phyloP scores from a whole-genome alignment of 2,888 invertebrate genomes.

The Strigamia crassipes region DNA sequence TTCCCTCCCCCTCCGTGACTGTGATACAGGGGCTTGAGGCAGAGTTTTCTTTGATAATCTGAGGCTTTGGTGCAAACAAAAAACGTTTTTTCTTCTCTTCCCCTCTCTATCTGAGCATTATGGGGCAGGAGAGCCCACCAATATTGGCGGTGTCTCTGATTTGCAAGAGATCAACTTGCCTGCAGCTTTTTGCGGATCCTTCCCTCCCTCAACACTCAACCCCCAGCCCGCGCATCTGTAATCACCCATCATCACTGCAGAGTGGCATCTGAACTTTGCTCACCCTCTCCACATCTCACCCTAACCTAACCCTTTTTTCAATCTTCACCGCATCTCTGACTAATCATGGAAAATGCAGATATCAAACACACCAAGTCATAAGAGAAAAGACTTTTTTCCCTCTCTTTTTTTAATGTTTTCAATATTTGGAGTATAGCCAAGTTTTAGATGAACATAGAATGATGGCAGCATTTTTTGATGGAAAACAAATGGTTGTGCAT shows the following conservation, averaged over 20 bases:
- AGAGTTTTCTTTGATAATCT: conserved; percentile 36
- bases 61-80: conserved; percentile 34
- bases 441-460: conserved; percentile 36
- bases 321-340: conserved; percentile 20
- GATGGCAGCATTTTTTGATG: conserved; percentile 34
- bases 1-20: neutral
- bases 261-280: conserved; percentile 31
- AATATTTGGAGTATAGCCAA: conserved; percentile 28
- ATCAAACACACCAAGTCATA: conserved; percentile 13
- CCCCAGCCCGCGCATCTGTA: conserved; percentile 29
- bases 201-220: conserved; percentile 22
- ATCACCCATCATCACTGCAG: conserved; percentile 34
- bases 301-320: conserved; percentile 26
- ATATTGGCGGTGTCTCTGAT: conserved; percentile 34
- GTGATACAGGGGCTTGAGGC: conserved; percentile 29
- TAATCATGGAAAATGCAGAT: conserved; percentile 29
- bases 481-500: conserved; percentile 35
- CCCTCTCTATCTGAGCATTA: conserved; percentile 34
- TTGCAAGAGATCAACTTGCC: conserved; percentile 34
- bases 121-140: conserved; percentile 25
- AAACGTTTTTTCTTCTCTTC: conserved; percentile 13
- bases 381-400: conserved; percentile 1
- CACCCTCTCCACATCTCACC: neutral
- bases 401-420: conserved; percentile 14
- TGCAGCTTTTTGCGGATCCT: conserved; percentile 30